phyloP scores from a whole-genome alignment of 2,888 invertebrate genomes.

The Cylloceria caligata region DNA sequence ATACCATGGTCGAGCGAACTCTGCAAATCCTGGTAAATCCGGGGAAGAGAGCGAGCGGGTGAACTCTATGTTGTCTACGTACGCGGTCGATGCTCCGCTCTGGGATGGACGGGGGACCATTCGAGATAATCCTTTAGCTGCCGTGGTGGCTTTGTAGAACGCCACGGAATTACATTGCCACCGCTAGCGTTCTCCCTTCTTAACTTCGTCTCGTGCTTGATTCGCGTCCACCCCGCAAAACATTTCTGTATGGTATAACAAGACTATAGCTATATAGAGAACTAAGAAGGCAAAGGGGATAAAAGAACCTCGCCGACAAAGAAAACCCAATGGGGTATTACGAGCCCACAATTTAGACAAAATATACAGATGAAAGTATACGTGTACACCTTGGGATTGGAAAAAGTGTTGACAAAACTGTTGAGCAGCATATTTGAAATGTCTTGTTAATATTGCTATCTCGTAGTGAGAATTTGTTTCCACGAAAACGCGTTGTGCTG shows the following conservation, averaged over 20 bases:
- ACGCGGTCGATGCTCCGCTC: slow-evolving; percentile 48
- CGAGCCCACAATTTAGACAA: slow-evolving; percentile 29
- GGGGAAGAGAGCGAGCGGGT: not conserved
- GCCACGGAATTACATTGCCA: slow-evolving; percentile 57
- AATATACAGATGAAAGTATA: slow-evolving; percentile 14
- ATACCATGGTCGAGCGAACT: slow-evolving; percentile 14
- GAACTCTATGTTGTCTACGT: slow-evolving; percentile 30
- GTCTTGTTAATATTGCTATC: not conserved
- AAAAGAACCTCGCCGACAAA: slow-evolving; percentile 33
- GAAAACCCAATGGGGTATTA: slow-evolving; percentile 37
- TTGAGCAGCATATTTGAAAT: slow-evolving; percentile 1
- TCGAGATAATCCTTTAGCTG: slow-evolving; percentile 60
- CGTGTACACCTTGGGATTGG: slow-evolving; percentile 9
- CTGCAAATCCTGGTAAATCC: slow-evolving; percentile 24
- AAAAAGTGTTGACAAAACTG: slow-evolving; percentile 25
- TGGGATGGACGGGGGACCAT: slow-evolving; percentile 37
- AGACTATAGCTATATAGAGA: not conserved
- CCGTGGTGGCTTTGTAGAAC: slow-evolving; percentile 56
- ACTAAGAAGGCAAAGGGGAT: not conserved
- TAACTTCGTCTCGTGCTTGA: slow-evolving; percentile 36
- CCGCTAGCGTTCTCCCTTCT: slow-evolving; percentile 16
- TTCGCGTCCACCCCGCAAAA: slow-evolving; percentile 35
- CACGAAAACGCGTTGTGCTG: not conserved
- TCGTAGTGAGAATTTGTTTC: not conserved
- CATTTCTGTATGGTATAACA: slow-evolving; percentile 33